phyloP scores from a whole-genome alignment of 2,797 vertebrate genomes.

The Xiphophorus birchmanni region DNA sequence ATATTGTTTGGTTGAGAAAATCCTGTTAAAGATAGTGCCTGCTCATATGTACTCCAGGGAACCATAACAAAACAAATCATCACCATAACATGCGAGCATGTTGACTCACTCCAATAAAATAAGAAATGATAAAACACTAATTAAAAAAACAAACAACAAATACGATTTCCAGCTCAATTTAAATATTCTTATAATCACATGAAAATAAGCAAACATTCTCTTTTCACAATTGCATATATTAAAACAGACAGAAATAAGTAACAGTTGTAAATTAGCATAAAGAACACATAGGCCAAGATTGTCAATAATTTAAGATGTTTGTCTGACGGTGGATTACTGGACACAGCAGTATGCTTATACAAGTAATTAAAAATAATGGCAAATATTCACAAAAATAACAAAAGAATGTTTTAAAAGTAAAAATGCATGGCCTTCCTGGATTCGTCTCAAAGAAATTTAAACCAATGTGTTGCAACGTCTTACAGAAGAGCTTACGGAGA shows the following conservation, averaged over 20 bases:
- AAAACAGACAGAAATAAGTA: conserved; percentile 63
- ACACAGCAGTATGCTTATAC: conserved; percentile 38
- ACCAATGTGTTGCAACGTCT: conserved; percentile 4
- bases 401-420: not conserved
- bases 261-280: conserved; percentile 66
- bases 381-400: conserved; percentile 27
- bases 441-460: conserved; percentile 19
- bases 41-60: not conserved
- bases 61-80: not conserved
- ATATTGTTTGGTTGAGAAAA: not conserved
- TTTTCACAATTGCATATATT: conserved; percentile 47
- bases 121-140: not conserved
- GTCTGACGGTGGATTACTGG: conserved; percentile 44
- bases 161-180: conserved; percentile 44
- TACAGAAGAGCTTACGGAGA: conserved; percentile 18
- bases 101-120: not conserved
- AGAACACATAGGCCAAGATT: conserved; percentile 42
- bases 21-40: not conserved
- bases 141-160: conserved; percentile 37
- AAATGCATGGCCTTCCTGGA: conserved; percentile 5
- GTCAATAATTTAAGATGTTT: conserved; percentile 73
- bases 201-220: conserved; percentile 72
- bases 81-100: too few relatives aligned
- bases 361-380: conserved; percentile 18
- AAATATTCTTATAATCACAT: conserved; percentile 71